Percentiles rank a stretch among this genome's conserved stretches.
These are phyloP conservation scores for Theristicus caerulescens DNA, from an alignment of 2,113 vertebrate species.

Conservation along the genomic window DNA sequence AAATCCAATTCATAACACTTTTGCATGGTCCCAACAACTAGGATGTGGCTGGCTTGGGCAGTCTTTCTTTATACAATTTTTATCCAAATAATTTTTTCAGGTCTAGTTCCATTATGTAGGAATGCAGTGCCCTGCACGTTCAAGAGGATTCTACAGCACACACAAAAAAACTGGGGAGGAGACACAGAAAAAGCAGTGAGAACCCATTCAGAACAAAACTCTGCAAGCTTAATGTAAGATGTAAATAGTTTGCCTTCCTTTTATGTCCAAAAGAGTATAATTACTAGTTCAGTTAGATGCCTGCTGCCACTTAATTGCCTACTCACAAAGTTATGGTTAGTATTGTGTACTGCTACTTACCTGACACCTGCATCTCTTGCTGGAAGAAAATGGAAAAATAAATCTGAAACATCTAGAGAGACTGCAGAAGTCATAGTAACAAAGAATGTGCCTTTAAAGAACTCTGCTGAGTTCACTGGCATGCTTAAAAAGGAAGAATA, in stretches of 20 bases:
- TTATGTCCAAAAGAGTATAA: not conserved
- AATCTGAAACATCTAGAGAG: not conserved
- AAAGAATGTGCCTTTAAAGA: not conserved
- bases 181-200: not conserved
- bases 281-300: not conserved
- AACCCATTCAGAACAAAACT: not conserved
- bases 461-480: not conserved
- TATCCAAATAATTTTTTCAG: not conserved
- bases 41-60: not conserved
- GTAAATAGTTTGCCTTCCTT: not conserved
- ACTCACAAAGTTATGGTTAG: not conserved
- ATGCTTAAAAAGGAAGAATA: not conserved
- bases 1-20: not conserved
- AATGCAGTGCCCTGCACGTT: not conserved
- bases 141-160: not conserved
- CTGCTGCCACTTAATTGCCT: not conserved
- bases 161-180: not conserved
- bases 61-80: not conserved
- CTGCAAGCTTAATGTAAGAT: not conserved
- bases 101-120: not conserved
- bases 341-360: not conserved
- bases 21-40: not conserved
- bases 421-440: not conserved
- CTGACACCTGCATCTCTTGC: not conserved
- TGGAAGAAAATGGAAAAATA: not conserved